Evolutionary conservation across 1,140 invertebrate species (phyloP), one percentile per base, ranked within the genome.

Genomic region (Magallana gigas): DNA sequence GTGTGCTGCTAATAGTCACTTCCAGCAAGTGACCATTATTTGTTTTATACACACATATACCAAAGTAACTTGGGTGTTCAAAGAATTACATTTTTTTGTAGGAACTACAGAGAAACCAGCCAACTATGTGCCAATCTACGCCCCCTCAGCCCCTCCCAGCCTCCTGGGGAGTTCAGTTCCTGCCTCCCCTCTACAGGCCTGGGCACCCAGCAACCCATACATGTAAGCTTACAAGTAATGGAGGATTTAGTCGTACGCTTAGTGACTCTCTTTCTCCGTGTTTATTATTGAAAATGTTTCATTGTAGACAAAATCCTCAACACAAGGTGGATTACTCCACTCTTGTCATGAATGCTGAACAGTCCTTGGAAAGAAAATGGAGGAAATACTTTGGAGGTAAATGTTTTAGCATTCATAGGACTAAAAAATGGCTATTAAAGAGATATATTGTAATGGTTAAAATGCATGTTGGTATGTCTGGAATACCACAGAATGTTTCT

Each of bases 341-440:
- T 36, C 81, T 94, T 18, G 90, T 92, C 9, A 59, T 91, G 64
- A 92, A 91, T 81, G 92, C 93, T 56, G 93, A 94, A 88, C 92
- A 92, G 85, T 93, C 92, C 5, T 71, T 94, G 68, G 92, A 94
- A 84, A 90, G 92, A 84, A 94, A 94, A 87, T 94, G 93, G 93
- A 93, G 91, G 81, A 94, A 93, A 86, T 94, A 94, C 86, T 94
- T 94, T 90, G 93, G 93, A 89, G 92, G 93, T 93, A 87, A 36
- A 36, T 1, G 36, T 48, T 5, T 48, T 4, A 48, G 36, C 36
- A 48, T 48, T 48, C 85, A 5, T 48, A 48, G 36, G 36, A 48
- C 76, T 57, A 29, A 23, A 8, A 48, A 58, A 29, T 14, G 14
- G 3, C 64, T 9, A 68, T 14, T 11, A 29, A 8, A 11, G 4